Percentiles rank a stretch among this genome's conserved stretches.
These are phyloP conservation scores for Harmothoe impar DNA, from an alignment of 2,888 invertebrate genomes.

Conservation along the genomic window DNA sequence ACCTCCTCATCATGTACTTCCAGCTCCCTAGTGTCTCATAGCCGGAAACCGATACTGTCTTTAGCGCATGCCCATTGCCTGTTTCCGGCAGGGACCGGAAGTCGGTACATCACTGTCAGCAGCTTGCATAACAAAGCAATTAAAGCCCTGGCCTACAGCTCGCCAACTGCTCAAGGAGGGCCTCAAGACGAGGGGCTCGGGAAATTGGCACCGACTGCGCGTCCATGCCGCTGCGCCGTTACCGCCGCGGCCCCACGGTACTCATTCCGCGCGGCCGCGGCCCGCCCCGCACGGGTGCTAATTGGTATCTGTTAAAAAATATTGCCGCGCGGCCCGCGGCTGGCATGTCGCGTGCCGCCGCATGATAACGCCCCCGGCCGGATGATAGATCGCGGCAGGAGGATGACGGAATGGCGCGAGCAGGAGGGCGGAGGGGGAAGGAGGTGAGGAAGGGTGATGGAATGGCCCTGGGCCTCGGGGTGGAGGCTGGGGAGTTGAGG, in stretches of 20 bases:
- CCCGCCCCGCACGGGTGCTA: constrained; percentile 22
- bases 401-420: not conserved
- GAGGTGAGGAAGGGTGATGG: constrained; percentile 40
- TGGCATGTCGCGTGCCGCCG: constrained; percentile 57
- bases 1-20: not conserved
- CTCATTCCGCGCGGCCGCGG: too few relatives aligned
- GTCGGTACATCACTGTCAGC: constrained; percentile 44
- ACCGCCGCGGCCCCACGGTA: not conserved
- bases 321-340: not conserved
- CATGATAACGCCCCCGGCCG: not conserved
- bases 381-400: constrained; percentile 33
- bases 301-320: constrained; percentile 59
- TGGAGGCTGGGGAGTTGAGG: not conserved
- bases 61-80: constrained; percentile 28
- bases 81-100: constrained; percentile 27
- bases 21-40: constrained; percentile 50
- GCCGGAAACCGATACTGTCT: constrained; percentile 31
- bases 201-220: constrained; percentile 18
- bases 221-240: constrained; percentile 29
- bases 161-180: not conserved
- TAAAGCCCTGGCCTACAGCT: not conserved
- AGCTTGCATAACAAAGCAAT: constrained; percentile 56
- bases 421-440: not conserved
- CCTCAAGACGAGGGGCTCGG: constrained; percentile 15
- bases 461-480: not conserved